Evolutionary conservation across 2,888 invertebrate species (phyloP).

Genomic region (Stenodera caucasica): DNA sequence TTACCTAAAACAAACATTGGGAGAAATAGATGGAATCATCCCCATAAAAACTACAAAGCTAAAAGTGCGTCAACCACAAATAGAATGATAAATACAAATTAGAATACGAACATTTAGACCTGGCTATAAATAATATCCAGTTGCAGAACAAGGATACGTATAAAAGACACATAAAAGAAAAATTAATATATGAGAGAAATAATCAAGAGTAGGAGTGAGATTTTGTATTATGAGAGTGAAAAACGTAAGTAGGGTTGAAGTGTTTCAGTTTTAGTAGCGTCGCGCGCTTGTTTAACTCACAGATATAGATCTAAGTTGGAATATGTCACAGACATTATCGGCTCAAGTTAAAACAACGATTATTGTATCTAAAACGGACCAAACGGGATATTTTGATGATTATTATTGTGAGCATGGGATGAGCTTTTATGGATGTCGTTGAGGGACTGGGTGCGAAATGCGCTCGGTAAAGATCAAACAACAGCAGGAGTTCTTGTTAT

Average conservation of each 20-base stretch:
- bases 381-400: conserved; percentile 17
- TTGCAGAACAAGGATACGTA: conserved; percentile 12
- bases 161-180: not conserved
- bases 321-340: conserved; percentile 28
- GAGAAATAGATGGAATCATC: conserved; percentile 11
- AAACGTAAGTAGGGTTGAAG: conserved; percentile 27
- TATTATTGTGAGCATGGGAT: conserved; percentile 26
- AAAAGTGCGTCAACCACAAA: conserved; percentile 26
- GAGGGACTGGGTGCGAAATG: conserved; percentile 32
- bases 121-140: conserved; percentile 28
- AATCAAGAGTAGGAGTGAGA: conserved; percentile 40
- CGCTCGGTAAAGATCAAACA: conserved; percentile 17
- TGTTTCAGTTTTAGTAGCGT: conserved; percentile 38
- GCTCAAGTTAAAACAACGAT: conserved; percentile 10
- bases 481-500: not conserved
- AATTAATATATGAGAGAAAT: conserved; percentile 20
- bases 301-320: conserved; percentile 27
- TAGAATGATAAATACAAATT: conserved; percentile 26
- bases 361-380: conserved; percentile 15
- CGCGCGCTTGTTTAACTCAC: conserved; percentile 32
- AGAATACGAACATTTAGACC: conserved; percentile 19
- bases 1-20: conserved; percentile 24
- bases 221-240: conserved; percentile 9
- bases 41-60: conserved; percentile 15
- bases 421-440: conserved; percentile 18